A percentile compares a stretch with the other conserved stretches of the same genome.
phyloP scores from a whole-genome alignment of 2,888 invertebrate species.

The Conchocele bisecta region DNA sequence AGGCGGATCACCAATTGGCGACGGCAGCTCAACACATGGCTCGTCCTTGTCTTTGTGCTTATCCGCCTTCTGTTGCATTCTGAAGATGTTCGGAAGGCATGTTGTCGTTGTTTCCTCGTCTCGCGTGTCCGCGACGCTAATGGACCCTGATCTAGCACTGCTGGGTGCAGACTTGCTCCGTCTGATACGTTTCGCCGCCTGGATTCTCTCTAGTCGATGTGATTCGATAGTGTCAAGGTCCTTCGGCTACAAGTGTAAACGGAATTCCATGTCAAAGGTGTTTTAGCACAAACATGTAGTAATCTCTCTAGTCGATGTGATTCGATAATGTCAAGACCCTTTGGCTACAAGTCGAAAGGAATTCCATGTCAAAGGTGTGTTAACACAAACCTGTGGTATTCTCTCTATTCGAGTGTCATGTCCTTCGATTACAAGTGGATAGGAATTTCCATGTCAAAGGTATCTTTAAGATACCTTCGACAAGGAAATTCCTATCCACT shows the following conservation, averaged over 20 bases:
- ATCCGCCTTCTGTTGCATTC: slow-evolving; percentile 72
- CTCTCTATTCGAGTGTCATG: slow-evolving; percentile 72
- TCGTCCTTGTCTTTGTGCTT: slow-evolving; percentile 63
- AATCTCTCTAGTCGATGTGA: slow-evolving; percentile 74
- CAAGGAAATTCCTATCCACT: too few species aligned
- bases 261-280: too few species aligned
- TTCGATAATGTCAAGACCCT: slow-evolving; percentile 75
- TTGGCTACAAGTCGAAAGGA: slow-evolving; percentile 65
- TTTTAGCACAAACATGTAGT: too few species aligned
- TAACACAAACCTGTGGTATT: too few species aligned
- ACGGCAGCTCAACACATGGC: slow-evolving; percentile 68
- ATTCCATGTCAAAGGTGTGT: too few species aligned
- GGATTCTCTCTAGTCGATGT: slow-evolving; percentile 73
- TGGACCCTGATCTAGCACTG: slow-evolving; percentile 68
- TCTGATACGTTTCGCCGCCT: slow-evolving; percentile 74
- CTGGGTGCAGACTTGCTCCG: slow-evolving; percentile 74
- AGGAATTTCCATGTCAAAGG: too few species aligned
- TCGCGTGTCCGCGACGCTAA: slow-evolving; percentile 39
- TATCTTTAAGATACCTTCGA: too few species aligned
- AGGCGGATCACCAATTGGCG: slow-evolving; percentile 71
- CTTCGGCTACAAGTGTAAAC: slow-evolving; percentile 70
- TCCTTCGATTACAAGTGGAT: too few species aligned
- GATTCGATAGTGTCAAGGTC: slow-evolving; percentile 76
- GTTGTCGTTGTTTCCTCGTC: slow-evolving; percentile 68
- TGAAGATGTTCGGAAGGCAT: slow-evolving; percentile 78